Conservation (phyloP, 2,113 vertebrate species). For the Microcebus jonahi region DNA sequence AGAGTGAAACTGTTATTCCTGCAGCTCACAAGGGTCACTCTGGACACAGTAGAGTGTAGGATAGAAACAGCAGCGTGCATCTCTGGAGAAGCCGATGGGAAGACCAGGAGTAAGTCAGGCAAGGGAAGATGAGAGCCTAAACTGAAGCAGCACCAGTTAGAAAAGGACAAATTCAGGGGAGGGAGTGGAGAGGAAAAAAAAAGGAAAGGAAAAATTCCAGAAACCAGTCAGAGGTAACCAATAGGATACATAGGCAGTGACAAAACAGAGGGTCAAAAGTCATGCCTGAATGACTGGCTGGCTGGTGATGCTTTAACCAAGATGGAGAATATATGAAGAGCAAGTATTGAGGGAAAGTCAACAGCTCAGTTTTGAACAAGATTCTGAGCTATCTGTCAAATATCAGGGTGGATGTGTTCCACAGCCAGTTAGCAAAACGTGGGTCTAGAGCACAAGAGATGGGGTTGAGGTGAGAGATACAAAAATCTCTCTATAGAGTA, state of each 20-base stretch:
- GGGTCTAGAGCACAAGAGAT: neutral
- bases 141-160: neutral
- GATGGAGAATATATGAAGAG: neutral
- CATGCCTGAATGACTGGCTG: neutral
- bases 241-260: neutral
- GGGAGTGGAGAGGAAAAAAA: too few species aligned
- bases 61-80: neutral
- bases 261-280: neutral
- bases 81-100: neutral
- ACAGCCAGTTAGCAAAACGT: neutral
- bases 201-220: neutral
- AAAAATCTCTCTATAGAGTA: neutral
- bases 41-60: neutral
- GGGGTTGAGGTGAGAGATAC: neutral
- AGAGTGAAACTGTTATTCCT: neutral
- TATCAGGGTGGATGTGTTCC: neutral
- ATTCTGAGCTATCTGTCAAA: neutral
- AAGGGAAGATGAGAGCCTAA: neutral
- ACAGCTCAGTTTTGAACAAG: neutral
- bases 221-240: neutral
- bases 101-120: neutral
- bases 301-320: neutral
- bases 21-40: neutral
- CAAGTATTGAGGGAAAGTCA: neutral
- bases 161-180: neutral